Percentiles rank a stretch among this genome's conserved stretches.
phyloP scores from a whole-genome alignment of 2,888 invertebrate species.

The Pterobdella sp. region DNA sequence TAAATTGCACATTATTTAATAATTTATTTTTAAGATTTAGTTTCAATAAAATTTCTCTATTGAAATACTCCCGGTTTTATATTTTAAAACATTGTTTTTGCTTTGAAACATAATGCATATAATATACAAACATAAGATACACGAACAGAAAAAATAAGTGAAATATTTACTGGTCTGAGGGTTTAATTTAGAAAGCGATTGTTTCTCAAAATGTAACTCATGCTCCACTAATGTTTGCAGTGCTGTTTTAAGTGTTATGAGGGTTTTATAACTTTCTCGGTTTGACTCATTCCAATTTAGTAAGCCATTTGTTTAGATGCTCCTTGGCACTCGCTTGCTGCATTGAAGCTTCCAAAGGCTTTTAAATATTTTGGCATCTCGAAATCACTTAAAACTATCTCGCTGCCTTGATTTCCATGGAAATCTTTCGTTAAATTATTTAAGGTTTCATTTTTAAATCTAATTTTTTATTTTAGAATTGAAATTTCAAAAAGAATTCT shows the following conservation, averaged over 20 bases:
- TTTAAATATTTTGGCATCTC: background rate
- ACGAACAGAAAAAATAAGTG: background rate
- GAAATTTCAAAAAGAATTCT: too few relatives aligned
- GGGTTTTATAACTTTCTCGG: background rate
- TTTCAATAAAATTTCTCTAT: too few relatives aligned
- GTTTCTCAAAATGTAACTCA: slow-evolving; percentile 3
- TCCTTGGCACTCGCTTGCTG: background rate
- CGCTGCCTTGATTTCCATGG: too few relatives aligned
- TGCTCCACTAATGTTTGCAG: background rate
- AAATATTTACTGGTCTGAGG: background rate
- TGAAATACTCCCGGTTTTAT: too few relatives aligned
- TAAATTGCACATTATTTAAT: too few relatives aligned
- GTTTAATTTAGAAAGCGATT: background rate
- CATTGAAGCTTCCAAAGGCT: background rate
- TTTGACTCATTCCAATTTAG: slow-evolving; percentile 12
- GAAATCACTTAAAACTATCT: too few relatives aligned
- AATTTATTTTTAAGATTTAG: too few relatives aligned
- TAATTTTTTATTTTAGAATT: too few relatives aligned
- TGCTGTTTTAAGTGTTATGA: slow-evolving; percentile 20
- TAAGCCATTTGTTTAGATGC: slow-evolving; percentile 5
- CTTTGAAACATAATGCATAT: too few relatives aligned
- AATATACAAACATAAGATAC: background rate
- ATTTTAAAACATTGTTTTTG: too few relatives aligned
- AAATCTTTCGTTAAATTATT: too few relatives aligned
- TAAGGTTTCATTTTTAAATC: too few relatives aligned